These are phyloP conservation scores for Hylia prasina DNA, from an alignment of 2,113 vertebrate species.

Conservation along the genomic window DNA sequence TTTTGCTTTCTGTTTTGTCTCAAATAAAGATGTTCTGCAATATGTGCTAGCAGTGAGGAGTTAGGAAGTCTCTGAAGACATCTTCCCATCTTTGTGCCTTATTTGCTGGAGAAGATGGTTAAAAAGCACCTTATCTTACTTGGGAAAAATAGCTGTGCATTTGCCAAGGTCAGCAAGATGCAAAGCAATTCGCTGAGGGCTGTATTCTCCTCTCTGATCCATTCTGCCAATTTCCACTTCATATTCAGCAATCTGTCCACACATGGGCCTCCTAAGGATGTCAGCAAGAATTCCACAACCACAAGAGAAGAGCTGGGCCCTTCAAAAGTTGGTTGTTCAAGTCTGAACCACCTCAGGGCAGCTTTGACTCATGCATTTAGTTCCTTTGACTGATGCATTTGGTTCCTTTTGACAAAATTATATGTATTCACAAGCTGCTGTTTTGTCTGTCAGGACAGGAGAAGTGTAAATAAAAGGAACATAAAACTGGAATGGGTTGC, in stretches of 20 bases:
- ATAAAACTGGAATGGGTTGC: background rate
- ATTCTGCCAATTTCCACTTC: conserved; percentile 39
- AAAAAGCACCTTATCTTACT: conserved; percentile 20
- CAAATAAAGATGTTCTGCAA: background rate
- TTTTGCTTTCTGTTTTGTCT: background rate
- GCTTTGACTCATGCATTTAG: background rate
- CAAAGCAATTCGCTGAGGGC: conserved; percentile 23
- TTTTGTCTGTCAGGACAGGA: conserved; percentile 16
- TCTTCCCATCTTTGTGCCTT: background rate
- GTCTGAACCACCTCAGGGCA: background rate
- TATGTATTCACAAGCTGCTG: background rate
- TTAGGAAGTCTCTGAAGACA: background rate
- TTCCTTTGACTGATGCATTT: background rate
- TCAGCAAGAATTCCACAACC: conserved; percentile 46
- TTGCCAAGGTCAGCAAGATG: conserved; percentile 53
- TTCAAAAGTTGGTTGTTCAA: conserved; percentile 25
- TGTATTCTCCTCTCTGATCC: conserved; percentile 44
- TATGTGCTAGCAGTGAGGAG: background rate
- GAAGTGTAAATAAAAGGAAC: background rate
- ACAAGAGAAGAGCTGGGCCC: conserved; percentile 27
- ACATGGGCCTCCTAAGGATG: conserved; percentile 32
- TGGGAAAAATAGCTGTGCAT: background rate
- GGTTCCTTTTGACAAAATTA: background rate
- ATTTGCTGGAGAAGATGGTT: conserved; percentile 2
- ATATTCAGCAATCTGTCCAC: conserved; percentile 27